Conservation (phyloP, 2,797 vertebrate species). For the Dicrostonyx torquatus region DNA sequence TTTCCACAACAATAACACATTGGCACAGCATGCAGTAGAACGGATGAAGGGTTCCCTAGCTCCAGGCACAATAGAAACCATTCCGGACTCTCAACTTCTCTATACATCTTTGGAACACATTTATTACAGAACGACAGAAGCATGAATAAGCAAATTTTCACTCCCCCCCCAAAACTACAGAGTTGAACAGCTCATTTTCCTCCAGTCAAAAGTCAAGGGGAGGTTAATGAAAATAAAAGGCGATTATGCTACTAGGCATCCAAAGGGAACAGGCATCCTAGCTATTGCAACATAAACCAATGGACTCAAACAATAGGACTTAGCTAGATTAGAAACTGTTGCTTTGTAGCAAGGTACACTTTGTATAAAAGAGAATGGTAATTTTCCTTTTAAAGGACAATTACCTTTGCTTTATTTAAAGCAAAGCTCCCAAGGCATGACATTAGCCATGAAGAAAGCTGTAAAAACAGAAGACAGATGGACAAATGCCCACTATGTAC, state of each 20-base stretch:
- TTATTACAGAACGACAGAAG: slow-evolving; percentile 64
- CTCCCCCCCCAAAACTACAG: slow-evolving; percentile 33
- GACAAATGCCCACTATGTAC: slow-evolving; percentile 18
- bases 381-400: not conserved
- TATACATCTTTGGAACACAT: slow-evolving; percentile 49
- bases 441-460: slow-evolving; percentile 36
- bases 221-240: slow-evolving; percentile 39
- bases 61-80: slow-evolving; percentile 68
- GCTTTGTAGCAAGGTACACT: not conserved
- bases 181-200: slow-evolving; percentile 56
- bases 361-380: slow-evolving; percentile 33
- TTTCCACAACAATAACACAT: not conserved
- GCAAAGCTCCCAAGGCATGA: slow-evolving; percentile 12
- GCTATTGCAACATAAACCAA: slow-evolving; percentile 55
- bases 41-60: not conserved
- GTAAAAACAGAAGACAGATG: not conserved
- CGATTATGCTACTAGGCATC: not conserved
- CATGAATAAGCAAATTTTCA: slow-evolving; percentile 85
- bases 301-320: slow-evolving; percentile 14
- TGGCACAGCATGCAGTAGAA: not conserved
- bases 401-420: not conserved
- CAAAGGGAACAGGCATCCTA: not conserved
- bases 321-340: slow-evolving; percentile 64
- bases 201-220: slow-evolving; percentile 8
- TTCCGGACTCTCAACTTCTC: slow-evolving; percentile 42